phyloP scores from a whole-genome alignment of 2,888 invertebrate species.

The Himalopsyche anomala region DNA sequence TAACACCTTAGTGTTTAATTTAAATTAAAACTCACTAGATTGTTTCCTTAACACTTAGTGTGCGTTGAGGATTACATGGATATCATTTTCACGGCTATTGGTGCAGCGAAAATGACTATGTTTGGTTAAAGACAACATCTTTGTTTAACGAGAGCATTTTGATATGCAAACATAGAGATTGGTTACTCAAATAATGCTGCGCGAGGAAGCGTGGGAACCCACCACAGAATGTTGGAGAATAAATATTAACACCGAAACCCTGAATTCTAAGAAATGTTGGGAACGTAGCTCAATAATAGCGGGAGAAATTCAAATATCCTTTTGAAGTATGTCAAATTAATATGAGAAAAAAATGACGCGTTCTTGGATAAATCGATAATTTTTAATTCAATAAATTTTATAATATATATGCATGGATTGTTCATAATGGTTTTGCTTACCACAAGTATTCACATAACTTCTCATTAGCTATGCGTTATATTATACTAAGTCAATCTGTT shows the following conservation, averaged over 20 bases:
- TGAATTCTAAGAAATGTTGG: not conserved
- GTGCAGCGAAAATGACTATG: not conserved
- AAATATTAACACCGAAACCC: not conserved
- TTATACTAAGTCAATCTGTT: too few relatives aligned
- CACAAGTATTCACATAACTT: too few relatives aligned
- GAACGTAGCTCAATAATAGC: not conserved
- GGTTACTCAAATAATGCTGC: conserved; percentile 4
- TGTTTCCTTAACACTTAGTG: too few relatives aligned
- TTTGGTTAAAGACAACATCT: not conserved
- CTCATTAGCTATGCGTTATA: too few relatives aligned
- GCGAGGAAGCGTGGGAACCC: not conserved
- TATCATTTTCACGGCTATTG: not conserved
- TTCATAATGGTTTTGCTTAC: too few relatives aligned
- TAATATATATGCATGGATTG: too few relatives aligned
- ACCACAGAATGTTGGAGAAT: not conserved
- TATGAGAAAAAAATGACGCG: too few relatives aligned
- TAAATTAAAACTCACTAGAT: too few relatives aligned
- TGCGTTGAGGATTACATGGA: not conserved
- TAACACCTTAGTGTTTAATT: too few relatives aligned
- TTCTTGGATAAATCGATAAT: too few relatives aligned
- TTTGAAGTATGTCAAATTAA: too few relatives aligned
- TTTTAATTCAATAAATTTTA: too few relatives aligned
- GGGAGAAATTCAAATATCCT: not conserved
- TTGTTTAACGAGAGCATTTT: conserved; percentile 30
- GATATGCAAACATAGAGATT: conserved; percentile 3